A percentile compares a stretch with the other conserved stretches of the same genome.
These are phyloP conservation scores for Spheniscus humboldti DNA, from an alignment of 2,797 vertebrate genomes.

Conservation along the genomic window DNA sequence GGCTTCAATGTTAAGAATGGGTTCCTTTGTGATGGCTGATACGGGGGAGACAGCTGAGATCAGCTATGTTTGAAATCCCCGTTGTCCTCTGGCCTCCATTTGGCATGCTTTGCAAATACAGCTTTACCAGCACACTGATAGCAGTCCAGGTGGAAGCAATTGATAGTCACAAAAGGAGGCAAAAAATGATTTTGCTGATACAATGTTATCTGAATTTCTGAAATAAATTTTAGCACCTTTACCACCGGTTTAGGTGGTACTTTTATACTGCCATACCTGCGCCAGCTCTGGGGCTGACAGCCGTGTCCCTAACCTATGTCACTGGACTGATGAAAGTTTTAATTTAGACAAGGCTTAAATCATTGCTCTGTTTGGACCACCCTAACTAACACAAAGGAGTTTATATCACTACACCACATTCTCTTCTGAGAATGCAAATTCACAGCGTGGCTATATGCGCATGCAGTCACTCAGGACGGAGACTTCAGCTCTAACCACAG, in stretches of 20 bases:
- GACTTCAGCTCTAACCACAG: background rate
- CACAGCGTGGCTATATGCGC: accelerated
- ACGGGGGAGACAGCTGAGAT: background rate
- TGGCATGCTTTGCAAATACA: background rate
- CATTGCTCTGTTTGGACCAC: background rate
- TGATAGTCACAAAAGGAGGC: background rate
- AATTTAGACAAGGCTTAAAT: background rate
- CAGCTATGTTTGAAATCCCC: background rate
- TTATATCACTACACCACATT: background rate
- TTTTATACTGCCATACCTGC: accelerated
- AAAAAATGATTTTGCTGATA: background rate
- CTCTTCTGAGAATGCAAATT: background rate
- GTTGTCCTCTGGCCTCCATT: background rate
- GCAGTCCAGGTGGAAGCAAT: background rate
- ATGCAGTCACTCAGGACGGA: background rate
- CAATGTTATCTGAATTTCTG: background rate
- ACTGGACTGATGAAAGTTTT: background rate
- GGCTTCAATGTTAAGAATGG: background rate
- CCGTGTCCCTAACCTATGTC: background rate
- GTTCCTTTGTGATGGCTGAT: background rate
- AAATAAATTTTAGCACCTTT: background rate
- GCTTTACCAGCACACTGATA: background rate
- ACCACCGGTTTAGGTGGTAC: background rate
- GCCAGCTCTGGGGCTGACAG: background rate
- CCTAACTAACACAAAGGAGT: background rate